These are phyloP conservation scores for Hydrotaea diabolus DNA, from an alignment of 2,888 invertebrate genomes.

Conservation along the genomic window DNA sequence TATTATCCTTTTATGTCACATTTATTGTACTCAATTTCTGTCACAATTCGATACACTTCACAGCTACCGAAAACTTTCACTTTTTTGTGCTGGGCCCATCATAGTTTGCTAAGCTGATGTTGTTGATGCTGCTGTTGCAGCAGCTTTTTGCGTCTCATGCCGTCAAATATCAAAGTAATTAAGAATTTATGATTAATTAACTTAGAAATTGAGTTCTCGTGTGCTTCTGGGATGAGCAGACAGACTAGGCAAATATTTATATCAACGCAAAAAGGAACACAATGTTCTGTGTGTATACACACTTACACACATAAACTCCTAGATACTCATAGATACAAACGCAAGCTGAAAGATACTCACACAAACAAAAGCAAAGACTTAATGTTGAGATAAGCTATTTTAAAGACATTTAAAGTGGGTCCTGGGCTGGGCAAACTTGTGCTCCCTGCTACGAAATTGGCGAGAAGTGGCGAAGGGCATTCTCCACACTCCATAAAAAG, in stretches of 20 bases:
- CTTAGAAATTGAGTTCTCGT: slow-evolving; percentile 39
- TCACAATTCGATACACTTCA: neutral
- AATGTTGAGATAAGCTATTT: slow-evolving; percentile 47
- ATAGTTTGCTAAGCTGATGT: neutral
- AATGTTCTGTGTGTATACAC: no score
- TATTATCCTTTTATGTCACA: neutral
- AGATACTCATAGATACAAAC: slow-evolving; percentile 1
- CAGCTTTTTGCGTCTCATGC: slow-evolving; percentile 3
- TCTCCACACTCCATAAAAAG: no score
- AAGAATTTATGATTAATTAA: slow-evolving; percentile 63
- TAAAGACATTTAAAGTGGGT: slow-evolving; percentile 31
- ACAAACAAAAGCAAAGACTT: slow-evolving; percentile 32
- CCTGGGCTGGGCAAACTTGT: neutral
- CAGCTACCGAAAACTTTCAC: neutral
- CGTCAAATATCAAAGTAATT: slow-evolving; percentile 56
- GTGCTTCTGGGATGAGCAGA: neutral
- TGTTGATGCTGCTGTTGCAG: neutral
- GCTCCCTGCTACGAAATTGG: neutral
- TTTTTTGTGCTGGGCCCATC: neutral
- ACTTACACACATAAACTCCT: neutral
- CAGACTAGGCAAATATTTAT: no score
- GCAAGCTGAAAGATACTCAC: slow-evolving; percentile 16
- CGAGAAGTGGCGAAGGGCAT: no score
- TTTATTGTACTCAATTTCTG: neutral
- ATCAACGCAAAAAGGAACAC: neutral